These are phyloP conservation scores for Meandrina meandrites DNA, from an alignment of 92 coral and sea anemone species.

Conservation along the genomic window DNA sequence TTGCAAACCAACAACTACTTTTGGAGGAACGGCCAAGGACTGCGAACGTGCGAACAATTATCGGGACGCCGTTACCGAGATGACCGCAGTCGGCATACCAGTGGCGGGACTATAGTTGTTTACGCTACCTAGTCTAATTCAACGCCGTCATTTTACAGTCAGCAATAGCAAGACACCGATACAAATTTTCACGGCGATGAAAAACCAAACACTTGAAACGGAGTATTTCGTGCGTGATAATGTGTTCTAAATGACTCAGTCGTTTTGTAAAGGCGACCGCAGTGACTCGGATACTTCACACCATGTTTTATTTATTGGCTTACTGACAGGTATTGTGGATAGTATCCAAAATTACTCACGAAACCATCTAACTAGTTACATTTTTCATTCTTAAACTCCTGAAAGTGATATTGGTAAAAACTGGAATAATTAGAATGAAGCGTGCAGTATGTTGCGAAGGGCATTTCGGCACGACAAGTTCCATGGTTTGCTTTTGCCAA, in stretches of 20 bases:
- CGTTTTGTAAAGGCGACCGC: slow-evolving; percentile 14
- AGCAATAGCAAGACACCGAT: background rate
- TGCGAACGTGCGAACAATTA: background rate
- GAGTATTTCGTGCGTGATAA: slow-evolving; percentile 5
- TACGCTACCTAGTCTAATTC: background rate
- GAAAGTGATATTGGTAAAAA: background rate
- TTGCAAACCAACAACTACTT: background rate
- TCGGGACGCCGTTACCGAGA: background rate
- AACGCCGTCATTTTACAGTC: background rate
- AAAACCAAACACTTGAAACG: background rate
- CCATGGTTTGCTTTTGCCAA: background rate
- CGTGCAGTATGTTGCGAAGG: background rate
- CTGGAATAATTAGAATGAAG: background rate
- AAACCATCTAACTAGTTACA: slow-evolving; percentile 6
- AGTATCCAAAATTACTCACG: slow-evolving; percentile 26
- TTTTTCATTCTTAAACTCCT: background rate
- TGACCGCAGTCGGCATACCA: background rate
- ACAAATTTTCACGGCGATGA: background rate
- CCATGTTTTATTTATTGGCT: slow-evolving; percentile 43
- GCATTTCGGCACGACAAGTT: background rate
- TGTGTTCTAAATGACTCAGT: slow-evolving; percentile 11
- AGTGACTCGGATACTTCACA: slow-evolving; percentile 27
- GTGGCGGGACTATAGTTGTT: background rate
- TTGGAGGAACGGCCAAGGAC: background rate
- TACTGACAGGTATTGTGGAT: slow-evolving; percentile 36